A percentile compares a stretch with the other conserved stretches of the same genome.
phyloP scores from a whole-genome alignment of 30 jellyfish, hydroid and myxozoan species.

The Nemopilema nomurai region DNA sequence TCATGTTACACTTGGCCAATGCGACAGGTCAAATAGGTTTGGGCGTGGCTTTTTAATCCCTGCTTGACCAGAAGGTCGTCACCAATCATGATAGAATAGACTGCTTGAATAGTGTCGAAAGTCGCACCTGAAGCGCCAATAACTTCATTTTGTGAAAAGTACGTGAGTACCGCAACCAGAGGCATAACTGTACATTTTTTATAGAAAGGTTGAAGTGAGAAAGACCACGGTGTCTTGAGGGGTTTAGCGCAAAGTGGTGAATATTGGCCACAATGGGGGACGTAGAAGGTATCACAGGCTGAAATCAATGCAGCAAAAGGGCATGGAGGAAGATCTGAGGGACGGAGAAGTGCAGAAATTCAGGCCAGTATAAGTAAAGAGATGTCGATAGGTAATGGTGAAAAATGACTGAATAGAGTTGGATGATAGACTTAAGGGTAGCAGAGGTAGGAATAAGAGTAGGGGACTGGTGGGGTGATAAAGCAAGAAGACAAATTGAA shows the following conservation, averaged over 20 bases:
- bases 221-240: not conserved
- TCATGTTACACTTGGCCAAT: not conserved
- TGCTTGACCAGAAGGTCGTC: not conserved
- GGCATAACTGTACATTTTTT: not conserved
- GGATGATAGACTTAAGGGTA: no score
- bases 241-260: not conserved
- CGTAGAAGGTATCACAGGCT: not conserved
- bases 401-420: no score
- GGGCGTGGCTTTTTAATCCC: conserved; percentile 44
- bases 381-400: not conserved
- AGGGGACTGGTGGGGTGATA: no score
- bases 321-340: not conserved
- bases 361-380: not conserved
- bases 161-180: not conserved
- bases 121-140: conserved; percentile 18
- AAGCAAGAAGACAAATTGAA: no score
- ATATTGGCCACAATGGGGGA: not conserved
- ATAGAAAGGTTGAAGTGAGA: not conserved
- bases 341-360: no score
- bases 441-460: no score
- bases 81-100: conserved; percentile 6
- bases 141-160: not conserved
- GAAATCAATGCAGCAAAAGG: no score
- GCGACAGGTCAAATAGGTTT: not conserved
- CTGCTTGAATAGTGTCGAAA: conserved; percentile 37